Conservation (phyloP, 1,140 invertebrate species). For the Drosophila suzukii region DNA sequence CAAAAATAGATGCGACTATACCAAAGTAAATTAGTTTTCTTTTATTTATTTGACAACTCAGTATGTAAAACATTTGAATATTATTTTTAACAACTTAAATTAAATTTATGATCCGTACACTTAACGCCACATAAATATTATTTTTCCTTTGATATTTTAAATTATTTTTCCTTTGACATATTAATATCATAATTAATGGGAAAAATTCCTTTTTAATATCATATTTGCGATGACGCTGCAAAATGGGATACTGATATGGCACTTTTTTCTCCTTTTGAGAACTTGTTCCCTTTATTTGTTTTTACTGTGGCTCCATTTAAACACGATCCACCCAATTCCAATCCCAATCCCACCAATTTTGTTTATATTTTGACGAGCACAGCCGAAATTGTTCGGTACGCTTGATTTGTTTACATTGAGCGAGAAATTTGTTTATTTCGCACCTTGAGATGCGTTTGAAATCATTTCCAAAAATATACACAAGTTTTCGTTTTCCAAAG, state of each 20-base stretch:
- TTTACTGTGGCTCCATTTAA: conserved; percentile 30
- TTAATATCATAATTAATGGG: no score
- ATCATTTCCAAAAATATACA: conserved; percentile 80
- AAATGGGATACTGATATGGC: no score
- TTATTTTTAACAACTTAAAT: no score
- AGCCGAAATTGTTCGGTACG: conserved; percentile 27
- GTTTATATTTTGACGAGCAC: conserved; percentile 37
- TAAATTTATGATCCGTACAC: no score
- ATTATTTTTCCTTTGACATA: no score
- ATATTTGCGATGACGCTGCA: no score
- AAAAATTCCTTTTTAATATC: no score
- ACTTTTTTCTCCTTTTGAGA: not conserved
- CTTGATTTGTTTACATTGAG: conserved; percentile 76
- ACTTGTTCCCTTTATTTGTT: conserved; percentile 16
- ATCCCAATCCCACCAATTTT: conserved; percentile 13
- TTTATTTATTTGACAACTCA: not conserved
- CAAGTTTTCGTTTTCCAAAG: conserved; percentile 32
- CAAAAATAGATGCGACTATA: not conserved
- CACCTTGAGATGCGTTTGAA: conserved; percentile 81
- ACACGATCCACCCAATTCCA: not conserved
- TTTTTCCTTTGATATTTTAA: no score
- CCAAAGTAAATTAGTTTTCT: not conserved
- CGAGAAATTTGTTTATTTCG: conserved; percentile 70
- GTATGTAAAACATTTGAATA: no score
- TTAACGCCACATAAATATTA: no score